Percentiles rank a stretch among this genome's conserved stretches.
Conservation (phyloP, 2,888 invertebrate species). For the Sipha maydis region DNA sequence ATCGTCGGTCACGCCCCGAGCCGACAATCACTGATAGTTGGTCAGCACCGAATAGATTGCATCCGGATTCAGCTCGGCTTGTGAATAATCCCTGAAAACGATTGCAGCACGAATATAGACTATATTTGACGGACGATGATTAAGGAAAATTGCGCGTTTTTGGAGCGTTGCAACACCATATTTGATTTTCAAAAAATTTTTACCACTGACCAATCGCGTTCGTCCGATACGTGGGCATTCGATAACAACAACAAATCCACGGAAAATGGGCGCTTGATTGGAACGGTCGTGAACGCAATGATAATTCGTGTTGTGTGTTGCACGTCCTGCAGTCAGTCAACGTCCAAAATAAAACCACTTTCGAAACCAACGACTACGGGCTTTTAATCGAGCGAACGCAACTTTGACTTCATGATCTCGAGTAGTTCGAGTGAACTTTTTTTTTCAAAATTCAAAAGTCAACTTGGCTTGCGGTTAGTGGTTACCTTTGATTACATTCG, state of each 20-base stretch:
- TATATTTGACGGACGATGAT: neutral
- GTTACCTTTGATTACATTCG: conserved; percentile 26
- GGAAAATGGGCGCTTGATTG: conserved; percentile 53
- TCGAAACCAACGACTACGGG: neutral
- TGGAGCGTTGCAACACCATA: conserved; percentile 60
- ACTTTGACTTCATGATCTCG: neutral
- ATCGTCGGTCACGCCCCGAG: conserved; percentile 38
- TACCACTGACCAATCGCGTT: conserved; percentile 54
- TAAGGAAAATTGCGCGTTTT: conserved; percentile 58
- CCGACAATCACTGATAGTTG: neutral
- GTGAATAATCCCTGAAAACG: neutral
- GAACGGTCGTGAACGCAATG: neutral
- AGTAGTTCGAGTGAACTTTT: conserved; percentile 24
- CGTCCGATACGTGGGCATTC: conserved; percentile 61
- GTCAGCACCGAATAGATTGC: neutral
- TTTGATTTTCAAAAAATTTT: conserved; percentile 61
- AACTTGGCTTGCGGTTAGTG: conserved; percentile 59
- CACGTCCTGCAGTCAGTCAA: neutral
- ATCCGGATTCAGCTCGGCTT: neutral
- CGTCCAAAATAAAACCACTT: neutral
- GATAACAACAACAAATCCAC: conserved; percentile 56
- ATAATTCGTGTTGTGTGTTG: neutral
- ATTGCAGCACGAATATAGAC: neutral
- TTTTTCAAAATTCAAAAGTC: conserved; percentile 57
- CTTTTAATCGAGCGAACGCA: neutral